phyloP scores from a whole-genome alignment of 2,113 vertebrate genomes.

The Herpetotheres cachinnans region DNA sequence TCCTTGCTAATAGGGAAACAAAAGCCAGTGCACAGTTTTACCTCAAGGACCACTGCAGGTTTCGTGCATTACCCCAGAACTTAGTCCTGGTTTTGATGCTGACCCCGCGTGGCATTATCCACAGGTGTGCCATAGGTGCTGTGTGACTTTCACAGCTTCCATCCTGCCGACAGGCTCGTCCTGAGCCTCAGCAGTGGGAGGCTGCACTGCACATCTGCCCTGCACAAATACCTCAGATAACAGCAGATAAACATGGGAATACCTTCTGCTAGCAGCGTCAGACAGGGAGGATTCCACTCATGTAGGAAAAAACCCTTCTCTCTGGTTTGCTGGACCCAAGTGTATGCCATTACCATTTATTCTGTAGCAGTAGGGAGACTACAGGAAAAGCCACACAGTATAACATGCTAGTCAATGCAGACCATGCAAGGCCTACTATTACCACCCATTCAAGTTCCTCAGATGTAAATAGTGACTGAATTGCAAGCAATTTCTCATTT shows the following conservation, averaged over 20 bases:
- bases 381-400: not conserved
- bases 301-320: not conserved
- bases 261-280: not conserved
- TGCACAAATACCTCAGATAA: not conserved
- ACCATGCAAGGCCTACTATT: not conserved
- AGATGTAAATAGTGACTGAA: not conserved
- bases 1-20: not conserved
- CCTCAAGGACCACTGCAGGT: not conserved
- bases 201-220: not conserved
- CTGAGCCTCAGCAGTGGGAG: not conserved
- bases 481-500: not conserved
- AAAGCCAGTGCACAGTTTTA: not conserved
- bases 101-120: not conserved
- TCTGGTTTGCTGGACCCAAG: not conserved
- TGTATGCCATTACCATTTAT: not conserved
- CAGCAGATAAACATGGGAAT: rapidly evolving
- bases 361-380: not conserved
- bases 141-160: not conserved
- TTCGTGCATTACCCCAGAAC: not conserved
- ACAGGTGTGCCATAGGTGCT: not conserved
- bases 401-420: not conserved
- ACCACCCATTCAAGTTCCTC: not conserved
- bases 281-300: not conserved
- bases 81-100: not conserved
- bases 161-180: rapidly evolving